Evolutionary conservation across 2,888 invertebrate genomes (phyloP).

Genomic region (Limnephilus auricula): DNA sequence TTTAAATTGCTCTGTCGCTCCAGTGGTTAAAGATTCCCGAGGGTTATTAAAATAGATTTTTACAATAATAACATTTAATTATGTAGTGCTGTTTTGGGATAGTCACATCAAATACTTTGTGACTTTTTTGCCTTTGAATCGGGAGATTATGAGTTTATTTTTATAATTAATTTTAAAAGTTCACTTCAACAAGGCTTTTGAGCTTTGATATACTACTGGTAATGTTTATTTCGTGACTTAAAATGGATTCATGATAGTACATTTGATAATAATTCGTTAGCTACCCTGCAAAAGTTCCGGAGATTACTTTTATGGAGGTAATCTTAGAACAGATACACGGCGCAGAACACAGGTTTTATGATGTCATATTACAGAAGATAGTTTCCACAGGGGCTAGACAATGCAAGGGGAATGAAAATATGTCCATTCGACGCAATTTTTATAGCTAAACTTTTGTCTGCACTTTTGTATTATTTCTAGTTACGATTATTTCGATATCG

Average conservation of each 20-base stretch:
- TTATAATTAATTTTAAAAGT: no score
- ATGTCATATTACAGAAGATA: conserved; percentile 59
- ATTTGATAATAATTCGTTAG: background rate
- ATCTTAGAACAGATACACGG: conserved; percentile 61
- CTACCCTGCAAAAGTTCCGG: background rate
- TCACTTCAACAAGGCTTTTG: no score
- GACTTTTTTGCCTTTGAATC: background rate
- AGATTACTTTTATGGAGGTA: conserved; percentile 32
- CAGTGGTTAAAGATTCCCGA: no score
- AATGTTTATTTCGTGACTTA: background rate
- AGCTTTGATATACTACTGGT: no score
- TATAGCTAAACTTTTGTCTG: background rate
- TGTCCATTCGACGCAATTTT: conserved; percentile 12
- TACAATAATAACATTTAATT: no score
- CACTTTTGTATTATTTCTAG: background rate
- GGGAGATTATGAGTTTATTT: background rate
- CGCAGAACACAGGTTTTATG: conserved; percentile 62
- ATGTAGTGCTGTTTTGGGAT: no score
- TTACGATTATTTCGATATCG: background rate
- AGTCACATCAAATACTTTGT: background rate
- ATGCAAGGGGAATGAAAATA: conserved; percentile 15
- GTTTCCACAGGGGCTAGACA: conserved; percentile 38
- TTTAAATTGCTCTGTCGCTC: no score
- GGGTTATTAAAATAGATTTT: no score
- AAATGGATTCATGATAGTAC: background rate